Conservation (phyloP, 2,113 vertebrate species). For the Galbula dea region DNA sequence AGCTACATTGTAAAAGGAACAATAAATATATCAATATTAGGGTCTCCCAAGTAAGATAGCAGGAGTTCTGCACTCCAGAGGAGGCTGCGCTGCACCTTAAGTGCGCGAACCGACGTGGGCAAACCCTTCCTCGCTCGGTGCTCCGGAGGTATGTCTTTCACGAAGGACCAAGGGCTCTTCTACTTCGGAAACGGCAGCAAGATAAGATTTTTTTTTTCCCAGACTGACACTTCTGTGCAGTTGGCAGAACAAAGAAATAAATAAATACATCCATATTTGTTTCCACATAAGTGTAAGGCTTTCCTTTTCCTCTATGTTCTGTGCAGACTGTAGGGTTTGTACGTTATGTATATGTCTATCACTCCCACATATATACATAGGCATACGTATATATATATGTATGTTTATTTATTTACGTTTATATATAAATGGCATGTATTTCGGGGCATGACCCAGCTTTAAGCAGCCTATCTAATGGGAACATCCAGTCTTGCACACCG, state of each 20-base stretch:
- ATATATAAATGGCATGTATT: not conserved
- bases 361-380: not conserved
- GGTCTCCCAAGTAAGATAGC: slow-evolving; percentile 17
- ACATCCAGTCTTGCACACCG: not conserved
- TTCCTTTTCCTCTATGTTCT: not conserved
- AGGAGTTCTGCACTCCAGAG: not conserved
- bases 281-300: not conserved
- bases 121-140: not conserved
- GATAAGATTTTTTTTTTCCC: not conserved
- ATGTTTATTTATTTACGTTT: not conserved
- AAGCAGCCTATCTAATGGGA: not conserved
- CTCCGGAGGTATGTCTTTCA: not conserved
- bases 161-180: not conserved
- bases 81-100: not conserved
- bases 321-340: not conserved
- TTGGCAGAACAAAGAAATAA: not conserved
- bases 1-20: slow-evolving; percentile 54
- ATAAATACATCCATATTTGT: not conserved
- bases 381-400: not conserved
- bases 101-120: not conserved
- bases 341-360: not conserved
- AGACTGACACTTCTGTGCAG: not conserved
- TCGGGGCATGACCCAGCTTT: not conserved
- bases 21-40: slow-evolving; percentile 61
- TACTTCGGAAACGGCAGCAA: not conserved